Conservation (phyloP, 2,113 vertebrate genomes). For the Macrotus californicus region DNA sequence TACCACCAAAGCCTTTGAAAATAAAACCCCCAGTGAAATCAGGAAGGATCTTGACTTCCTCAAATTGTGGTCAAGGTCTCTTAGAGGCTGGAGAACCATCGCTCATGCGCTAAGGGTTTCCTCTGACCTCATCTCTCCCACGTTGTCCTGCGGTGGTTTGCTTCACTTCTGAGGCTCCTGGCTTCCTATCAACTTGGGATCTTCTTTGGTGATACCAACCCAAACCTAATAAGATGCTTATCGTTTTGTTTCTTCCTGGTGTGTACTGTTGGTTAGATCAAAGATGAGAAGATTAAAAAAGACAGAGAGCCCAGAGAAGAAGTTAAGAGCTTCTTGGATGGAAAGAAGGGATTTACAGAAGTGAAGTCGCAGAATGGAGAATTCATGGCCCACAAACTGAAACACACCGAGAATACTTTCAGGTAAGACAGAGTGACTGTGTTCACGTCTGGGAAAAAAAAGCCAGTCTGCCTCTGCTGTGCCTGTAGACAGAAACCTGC, state of each 20-base stretch:
- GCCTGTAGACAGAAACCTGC: constrained; percentile 3
- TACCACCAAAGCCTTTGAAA: background rate
- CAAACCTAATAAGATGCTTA: constrained; percentile 18
- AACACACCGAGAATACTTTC: constrained; percentile 88
- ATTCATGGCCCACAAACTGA: constrained; percentile 84
- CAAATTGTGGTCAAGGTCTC: background rate
- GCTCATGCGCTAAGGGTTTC: background rate
- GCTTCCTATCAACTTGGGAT: background rate
- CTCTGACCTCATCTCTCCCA: background rate
- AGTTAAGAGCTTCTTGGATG: constrained; percentile 81
- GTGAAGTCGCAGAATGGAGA: constrained; percentile 91
- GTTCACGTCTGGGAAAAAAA: background rate
- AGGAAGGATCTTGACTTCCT: background rate
- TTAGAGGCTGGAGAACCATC: background rate
- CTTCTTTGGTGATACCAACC: background rate
- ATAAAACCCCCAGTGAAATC: constrained; percentile 3
- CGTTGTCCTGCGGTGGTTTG: background rate
- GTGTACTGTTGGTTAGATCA: constrained; percentile 78
- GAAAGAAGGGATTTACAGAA: constrained; percentile 80
- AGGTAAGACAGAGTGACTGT: constrained; percentile 81
- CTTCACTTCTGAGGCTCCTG: constrained; percentile 23
- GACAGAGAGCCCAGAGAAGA: constrained; percentile 80
- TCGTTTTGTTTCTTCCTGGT: constrained; percentile 39
- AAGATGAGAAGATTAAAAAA: constrained; percentile 81
- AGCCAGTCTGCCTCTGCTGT: background rate